Conservation (phyloP, 2,888 invertebrate species). For the Diarsia dahlii region DNA sequence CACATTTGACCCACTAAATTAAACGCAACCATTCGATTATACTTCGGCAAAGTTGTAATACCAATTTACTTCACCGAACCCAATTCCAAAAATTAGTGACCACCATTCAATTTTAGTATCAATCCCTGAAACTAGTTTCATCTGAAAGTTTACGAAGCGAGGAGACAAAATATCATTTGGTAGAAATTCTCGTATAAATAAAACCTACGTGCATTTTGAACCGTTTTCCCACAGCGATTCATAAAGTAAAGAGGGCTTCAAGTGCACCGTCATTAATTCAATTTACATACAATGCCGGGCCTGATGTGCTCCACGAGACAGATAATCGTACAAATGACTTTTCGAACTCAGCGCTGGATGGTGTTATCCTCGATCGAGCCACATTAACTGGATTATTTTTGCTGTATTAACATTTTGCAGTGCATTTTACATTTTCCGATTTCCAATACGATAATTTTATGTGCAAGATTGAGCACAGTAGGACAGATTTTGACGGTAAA, state of each 20-base stretch:
- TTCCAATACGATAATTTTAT: slow-evolving; percentile 60
- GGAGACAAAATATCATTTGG: slow-evolving; percentile 34
- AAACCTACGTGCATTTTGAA: slow-evolving; percentile 54
- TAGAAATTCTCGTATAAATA: slow-evolving; percentile 45
- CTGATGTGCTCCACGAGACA: slow-evolving; percentile 85
- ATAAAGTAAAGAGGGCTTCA: slow-evolving; percentile 74
- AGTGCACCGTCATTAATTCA: slow-evolving; percentile 85
- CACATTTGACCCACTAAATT: not conserved
- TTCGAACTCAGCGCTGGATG: slow-evolving; percentile 81
- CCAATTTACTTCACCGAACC: slow-evolving; percentile 21
- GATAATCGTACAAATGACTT: slow-evolving; percentile 89
- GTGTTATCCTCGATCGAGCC: slow-evolving; percentile 71
- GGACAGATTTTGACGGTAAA: slow-evolving; percentile 47
- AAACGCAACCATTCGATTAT: not conserved
- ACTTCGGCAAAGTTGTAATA: slow-evolving; percentile 16
- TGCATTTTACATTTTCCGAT: slow-evolving; percentile 60
- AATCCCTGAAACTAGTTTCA: slow-evolving; percentile 25
- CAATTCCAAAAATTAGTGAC: slow-evolving; percentile 40
- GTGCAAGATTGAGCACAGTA: slow-evolving; percentile 51
- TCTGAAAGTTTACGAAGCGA: slow-evolving; percentile 27
- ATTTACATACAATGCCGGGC: slow-evolving; percentile 83
- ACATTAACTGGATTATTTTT: slow-evolving; percentile 58
- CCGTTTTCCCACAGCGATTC: slow-evolving; percentile 64
- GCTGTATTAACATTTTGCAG: slow-evolving; percentile 60
- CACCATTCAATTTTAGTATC: slow-evolving; percentile 40